Evolutionary conservation across 2,888 invertebrate species (phyloP).

Genomic region (Drosophila melanocephala): DNA sequence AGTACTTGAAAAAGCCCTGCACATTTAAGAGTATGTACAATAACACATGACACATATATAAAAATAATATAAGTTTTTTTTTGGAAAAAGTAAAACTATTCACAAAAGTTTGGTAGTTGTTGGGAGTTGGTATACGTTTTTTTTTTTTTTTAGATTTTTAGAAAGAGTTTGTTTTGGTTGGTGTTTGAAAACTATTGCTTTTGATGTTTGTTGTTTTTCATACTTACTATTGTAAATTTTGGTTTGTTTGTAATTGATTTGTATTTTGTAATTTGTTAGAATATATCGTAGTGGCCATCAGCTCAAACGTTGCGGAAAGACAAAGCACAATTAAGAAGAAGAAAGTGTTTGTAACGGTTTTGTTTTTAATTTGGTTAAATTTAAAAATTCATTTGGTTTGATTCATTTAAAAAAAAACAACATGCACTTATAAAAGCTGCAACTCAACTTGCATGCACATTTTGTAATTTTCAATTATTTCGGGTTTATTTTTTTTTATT

Average conservation of each 20-base stretch:
- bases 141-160: conserved; percentile 37
- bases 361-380: conserved; percentile 57
- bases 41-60: conserved; percentile 38
- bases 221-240: conserved; percentile 85
- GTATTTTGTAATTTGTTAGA: conserved; percentile 83
- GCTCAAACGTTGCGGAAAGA: conserved; percentile 86
- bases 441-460: conserved; percentile 47
- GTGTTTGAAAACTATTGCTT: conserved; percentile 47
- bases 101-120: conserved; percentile 57
- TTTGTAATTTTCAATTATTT: conserved; percentile 13
- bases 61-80: conserved; percentile 12
- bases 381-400: conserved; percentile 36
- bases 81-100: conserved; percentile 46
- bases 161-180: conserved; percentile 26
- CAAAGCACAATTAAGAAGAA: conserved; percentile 86
- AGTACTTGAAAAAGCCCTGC: conserved; percentile 43
- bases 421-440: conserved; percentile 55
- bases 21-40: conserved; percentile 40
- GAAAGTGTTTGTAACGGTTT: conserved; percentile 72
- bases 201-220: conserved; percentile 64
- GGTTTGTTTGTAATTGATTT: conserved; percentile 80
- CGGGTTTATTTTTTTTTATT: neutral
- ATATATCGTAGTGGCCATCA: conserved; percentile 85
- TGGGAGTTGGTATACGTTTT: conserved; percentile 33
- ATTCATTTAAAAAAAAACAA: conserved; percentile 38